phyloP scores from a whole-genome alignment of 2,888 invertebrate species.

The Amiota minor region DNA sequence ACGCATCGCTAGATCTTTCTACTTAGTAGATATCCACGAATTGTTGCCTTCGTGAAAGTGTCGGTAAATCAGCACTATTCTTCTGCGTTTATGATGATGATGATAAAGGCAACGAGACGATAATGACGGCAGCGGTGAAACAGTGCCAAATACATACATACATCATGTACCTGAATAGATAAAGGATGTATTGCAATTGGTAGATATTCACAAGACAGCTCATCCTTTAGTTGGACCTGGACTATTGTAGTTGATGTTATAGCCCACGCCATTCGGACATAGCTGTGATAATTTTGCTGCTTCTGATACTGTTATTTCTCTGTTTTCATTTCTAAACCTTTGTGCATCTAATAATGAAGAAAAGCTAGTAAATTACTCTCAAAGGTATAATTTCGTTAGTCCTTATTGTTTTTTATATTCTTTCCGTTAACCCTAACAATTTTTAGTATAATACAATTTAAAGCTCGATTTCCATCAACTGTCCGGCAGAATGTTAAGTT shows the following conservation, averaged over 20 bases:
- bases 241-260: background rate
- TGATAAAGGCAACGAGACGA: background rate
- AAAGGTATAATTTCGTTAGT: constrained; percentile 64
- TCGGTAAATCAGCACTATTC: constrained; percentile 62
- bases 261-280: background rate
- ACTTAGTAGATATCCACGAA: constrained; percentile 19
- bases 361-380: constrained; percentile 69
- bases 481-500: no score
- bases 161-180: constrained; percentile 24
- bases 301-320: constrained; percentile 11
- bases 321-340: background rate
- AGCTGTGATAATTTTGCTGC: background rate
- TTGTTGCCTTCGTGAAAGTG: constrained; percentile 58
- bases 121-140: background rate
- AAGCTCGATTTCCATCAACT: no score
- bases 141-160: background rate
- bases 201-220: background rate
- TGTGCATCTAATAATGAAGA: constrained; percentile 59
- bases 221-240: background rate
- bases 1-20: constrained; percentile 49
- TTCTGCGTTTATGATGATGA: background rate
- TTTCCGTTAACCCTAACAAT: no score
- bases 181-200: background rate
- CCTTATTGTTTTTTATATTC: constrained; percentile 39
- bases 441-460: no score